Base-by-base conservation (phyloP, 2,113 vertebrate species). In the Microcebus murinus region DNA sequence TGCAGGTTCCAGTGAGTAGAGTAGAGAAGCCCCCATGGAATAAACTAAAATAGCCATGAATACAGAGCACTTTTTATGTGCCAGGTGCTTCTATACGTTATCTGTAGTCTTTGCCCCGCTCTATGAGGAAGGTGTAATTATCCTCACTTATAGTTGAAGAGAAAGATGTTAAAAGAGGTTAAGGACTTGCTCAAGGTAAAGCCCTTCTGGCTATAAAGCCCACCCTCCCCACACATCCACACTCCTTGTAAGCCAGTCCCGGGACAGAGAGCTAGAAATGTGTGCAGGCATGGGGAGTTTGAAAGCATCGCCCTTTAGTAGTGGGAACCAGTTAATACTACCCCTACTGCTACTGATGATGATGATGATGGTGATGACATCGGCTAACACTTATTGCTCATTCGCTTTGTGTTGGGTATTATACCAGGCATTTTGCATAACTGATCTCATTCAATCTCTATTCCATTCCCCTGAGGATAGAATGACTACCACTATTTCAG, bases 121-220 rank as follows among this genome's bases (percentile, higher is more conserved):
- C 27, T 10, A 1, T 14, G 2, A 74, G 67, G 23, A 79, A 83
- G 27, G 20, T 9, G 21, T 52, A 61, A 73, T 29, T 94, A 59
- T 82, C 52, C 39, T 92, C 11, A 36, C 12, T 39, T 84, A 63
- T 55, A 48, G 14, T 17, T 63, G 25, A 87, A 91, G 82, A 93
- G 70, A 73, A 10, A 23, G 52, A 45, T 86, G 48, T 57, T 92
- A 55, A 61, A 77, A 57, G 27, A 90, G 18, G 14, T 39, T 82
- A 91, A 82, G 36, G 29, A 74, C 25, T 94, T 68, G 17, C 7
- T 95, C 45, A 86, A 79, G 87, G 68, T 48, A 65, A 96, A 93
- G 55, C 1, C 10, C 34, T n/a, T 90, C 59, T 82, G 67, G n/a
- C 25, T 61, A 2, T 36, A 59, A 76, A 73, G 13, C 25, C 55